These are phyloP conservation scores for Acrobasis consociella DNA, from an alignment of 2,888 invertebrate species.

Conservation along the genomic window DNA sequence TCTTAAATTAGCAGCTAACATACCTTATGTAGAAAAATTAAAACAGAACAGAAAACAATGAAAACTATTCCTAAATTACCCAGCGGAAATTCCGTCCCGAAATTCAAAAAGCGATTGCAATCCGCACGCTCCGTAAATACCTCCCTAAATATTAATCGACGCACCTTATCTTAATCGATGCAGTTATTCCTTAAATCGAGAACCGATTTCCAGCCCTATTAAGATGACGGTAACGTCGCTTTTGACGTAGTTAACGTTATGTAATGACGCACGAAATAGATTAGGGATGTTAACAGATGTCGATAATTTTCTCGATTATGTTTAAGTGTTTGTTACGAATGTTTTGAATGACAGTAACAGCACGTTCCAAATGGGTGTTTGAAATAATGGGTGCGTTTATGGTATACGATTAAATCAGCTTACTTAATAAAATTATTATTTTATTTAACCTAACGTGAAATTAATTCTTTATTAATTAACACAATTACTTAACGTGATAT, in stretches of 20 bases:
- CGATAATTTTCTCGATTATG: slow-evolving; percentile 21
- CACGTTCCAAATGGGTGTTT: background rate
- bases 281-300: slow-evolving; percentile 22
- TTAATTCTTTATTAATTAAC: too few species aligned
- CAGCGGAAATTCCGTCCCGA: background rate
- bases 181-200: slow-evolving; percentile 26
- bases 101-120: slow-evolving; percentile 13
- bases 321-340: slow-evolving; percentile 16
- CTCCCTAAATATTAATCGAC: slow-evolving; percentile 31
- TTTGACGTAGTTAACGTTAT: slow-evolving; percentile 15
- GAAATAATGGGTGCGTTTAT: background rate
- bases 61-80: too few species aligned
- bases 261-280: slow-evolving; percentile 22
- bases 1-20: too few species aligned
- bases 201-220: slow-evolving; percentile 27
- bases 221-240: slow-evolving; percentile 18
- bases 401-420: too few species aligned
- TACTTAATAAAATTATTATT: too few species aligned
- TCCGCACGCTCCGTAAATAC: slow-evolving; percentile 24
- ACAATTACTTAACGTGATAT: too few species aligned
- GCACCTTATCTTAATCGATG: slow-evolving; percentile 31
- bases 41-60: too few species aligned
- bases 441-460: too few species aligned
- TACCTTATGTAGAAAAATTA: too few species aligned
- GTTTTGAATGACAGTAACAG: slow-evolving; percentile 10